Percentiles rank a stretch among this genome's conserved stretches.
These are phyloP conservation scores for Misgurnus mizolepis DNA, from an alignment of 2,113 vertebrate genomes.

Conservation along the genomic window DNA sequence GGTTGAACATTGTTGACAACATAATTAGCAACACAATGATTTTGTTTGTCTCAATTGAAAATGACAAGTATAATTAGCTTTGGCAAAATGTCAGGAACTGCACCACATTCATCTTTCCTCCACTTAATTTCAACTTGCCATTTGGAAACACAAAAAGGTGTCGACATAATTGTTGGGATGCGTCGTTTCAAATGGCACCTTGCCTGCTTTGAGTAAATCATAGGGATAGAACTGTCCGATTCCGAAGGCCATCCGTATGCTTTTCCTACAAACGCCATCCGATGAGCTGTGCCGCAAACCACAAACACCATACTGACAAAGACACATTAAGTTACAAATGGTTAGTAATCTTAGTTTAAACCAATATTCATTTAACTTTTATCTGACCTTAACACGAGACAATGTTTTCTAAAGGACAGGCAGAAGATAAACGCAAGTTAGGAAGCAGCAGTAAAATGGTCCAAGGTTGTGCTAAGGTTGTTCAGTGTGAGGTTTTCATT, in stretches of 20 bases:
- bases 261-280: slow-evolving; percentile 56
- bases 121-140: slow-evolving; percentile 50
- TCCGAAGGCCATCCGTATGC: slow-evolving; percentile 49
- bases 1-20: slow-evolving; percentile 29
- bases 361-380: background rate
- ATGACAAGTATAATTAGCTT: slow-evolving; percentile 53
- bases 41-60: slow-evolving; percentile 52
- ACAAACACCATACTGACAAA: slow-evolving; percentile 66
- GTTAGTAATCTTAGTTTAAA: background rate
- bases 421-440: background rate
- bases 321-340: slow-evolving; percentile 9
- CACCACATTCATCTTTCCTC: slow-evolving; percentile 36
- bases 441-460: background rate
- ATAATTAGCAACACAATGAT: slow-evolving; percentile 48
- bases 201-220: slow-evolving; percentile 57
- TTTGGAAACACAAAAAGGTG: slow-evolving; percentile 41
- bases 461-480: background rate
- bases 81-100: slow-evolving; percentile 46
- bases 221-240: slow-evolving; percentile 56
- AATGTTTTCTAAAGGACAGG: background rate
- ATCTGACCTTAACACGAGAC: background rate
- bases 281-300: slow-evolving; percentile 64
- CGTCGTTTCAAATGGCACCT: slow-evolving; percentile 58
- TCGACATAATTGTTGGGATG: slow-evolving; percentile 45
- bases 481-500: background rate